These are phyloP conservation scores for Talpa occidentalis DNA, from an alignment of 2,113 vertebrate species.

Conservation along the genomic window DNA sequence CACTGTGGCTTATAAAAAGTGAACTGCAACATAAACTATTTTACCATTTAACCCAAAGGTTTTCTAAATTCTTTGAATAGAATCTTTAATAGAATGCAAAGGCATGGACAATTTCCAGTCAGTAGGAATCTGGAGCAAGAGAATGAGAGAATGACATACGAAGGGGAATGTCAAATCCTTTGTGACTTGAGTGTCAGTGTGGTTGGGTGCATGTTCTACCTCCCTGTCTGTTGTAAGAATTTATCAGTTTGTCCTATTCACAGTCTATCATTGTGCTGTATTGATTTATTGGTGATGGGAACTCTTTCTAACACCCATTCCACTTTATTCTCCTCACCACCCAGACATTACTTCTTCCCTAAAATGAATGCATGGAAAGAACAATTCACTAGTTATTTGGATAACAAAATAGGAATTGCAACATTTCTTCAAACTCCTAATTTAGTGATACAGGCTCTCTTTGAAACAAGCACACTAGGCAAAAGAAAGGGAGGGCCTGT, in stretches of 20 bases:
- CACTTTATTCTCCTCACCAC: neutral
- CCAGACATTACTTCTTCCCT: neutral
- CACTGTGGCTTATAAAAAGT: neutral
- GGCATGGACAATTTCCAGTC: neutral
- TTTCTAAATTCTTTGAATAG: neutral
- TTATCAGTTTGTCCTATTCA: neutral
- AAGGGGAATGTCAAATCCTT: neutral
- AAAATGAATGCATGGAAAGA: neutral
- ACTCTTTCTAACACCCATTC: neutral
- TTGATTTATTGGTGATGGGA: neutral
- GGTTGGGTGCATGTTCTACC: neutral
- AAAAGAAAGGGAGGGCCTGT: neutral
- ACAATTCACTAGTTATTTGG: neutral
- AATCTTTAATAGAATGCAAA: conserved; percentile 1
- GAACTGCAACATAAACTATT: neutral
- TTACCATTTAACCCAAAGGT: neutral
- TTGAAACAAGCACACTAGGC: neutral
- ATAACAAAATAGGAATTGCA: neutral
- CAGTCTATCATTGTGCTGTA: neutral
- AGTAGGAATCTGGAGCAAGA: neutral
- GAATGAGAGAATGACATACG: neutral
- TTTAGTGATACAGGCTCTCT: neutral
- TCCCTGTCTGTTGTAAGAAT: neutral
- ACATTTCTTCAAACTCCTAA: neutral
- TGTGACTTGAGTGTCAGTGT: neutral